These are phyloP conservation scores for Archips crataeganus DNA, from an alignment of 2,888 invertebrate species.

Conservation along the genomic window DNA sequence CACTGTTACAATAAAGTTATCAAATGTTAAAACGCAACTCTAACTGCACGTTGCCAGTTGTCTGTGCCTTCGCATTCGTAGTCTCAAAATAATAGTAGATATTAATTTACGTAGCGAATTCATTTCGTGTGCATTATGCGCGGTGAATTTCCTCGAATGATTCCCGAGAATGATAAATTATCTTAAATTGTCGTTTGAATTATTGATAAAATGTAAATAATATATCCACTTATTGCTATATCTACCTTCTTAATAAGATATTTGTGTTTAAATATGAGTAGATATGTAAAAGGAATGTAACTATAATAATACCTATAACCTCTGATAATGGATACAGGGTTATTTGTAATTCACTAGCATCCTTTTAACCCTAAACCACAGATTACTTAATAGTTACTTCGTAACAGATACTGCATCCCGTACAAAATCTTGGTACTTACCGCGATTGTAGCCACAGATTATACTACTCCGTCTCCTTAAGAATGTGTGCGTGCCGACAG, in stretches of 20 bases:
- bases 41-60: conserved; percentile 46
- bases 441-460: too few relatives aligned
- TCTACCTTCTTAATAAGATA: neutral
- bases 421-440: too few relatives aligned
- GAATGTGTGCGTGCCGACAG: too few relatives aligned
- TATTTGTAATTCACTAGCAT: too few relatives aligned
- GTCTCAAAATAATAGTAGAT: conserved; percentile 46
- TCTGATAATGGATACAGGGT: too few relatives aligned
- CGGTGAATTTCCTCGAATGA: conserved; percentile 56
- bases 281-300: too few relatives aligned
- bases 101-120: conserved; percentile 57
- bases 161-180: conserved; percentile 52
- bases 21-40: conserved; percentile 43
- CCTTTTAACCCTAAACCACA: too few relatives aligned
- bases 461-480: too few relatives aligned
- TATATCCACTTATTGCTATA: neutral
- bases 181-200: neutral
- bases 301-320: too few relatives aligned
- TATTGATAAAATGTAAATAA: conserved; percentile 4
- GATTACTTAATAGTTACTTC: too few relatives aligned
- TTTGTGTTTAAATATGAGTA: neutral
- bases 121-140: conserved; percentile 51
- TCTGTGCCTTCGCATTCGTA: conserved; percentile 41
- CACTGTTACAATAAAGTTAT: conserved; percentile 45
- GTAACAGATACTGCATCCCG: too few relatives aligned